Evolutionary conservation across 92 coral and sea anemone genomes (phyloP), one percentile per base, ranked within the genome.

Genomic region (Heteractis magnifica): DNA sequence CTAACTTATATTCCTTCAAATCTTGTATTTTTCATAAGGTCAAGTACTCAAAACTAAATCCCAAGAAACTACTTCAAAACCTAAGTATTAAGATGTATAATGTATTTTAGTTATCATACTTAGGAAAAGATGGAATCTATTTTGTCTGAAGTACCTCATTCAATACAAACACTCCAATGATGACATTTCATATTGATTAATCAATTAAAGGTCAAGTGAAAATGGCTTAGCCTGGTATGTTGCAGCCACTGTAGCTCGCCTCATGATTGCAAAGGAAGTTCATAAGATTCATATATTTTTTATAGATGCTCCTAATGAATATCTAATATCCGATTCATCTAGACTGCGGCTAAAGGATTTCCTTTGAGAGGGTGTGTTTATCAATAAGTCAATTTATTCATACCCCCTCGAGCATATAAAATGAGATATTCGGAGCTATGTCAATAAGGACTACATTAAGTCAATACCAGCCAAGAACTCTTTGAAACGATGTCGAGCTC

Each of bases 191-290:
- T 20, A 20, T 68, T 68, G 73, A 68, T 68, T 21, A 68, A 23
- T 68, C 49, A 68, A 68, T 68, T 26, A 68, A 26, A 11, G 73
- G 73, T 68, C 73, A 68, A 68, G 73, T 20, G 49, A 15, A 48
- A 10, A 7, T 23, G 14, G 73, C 73, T 68, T 68, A 68, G 11
- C 73, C 73, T 4, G 8, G 71, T 18, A 19, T 64, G 26, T 16
- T n/a, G 50, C 26, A 68, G 49, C 20, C 21, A n/a, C 48, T 23
- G 21, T 13, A 68, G 10, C 41, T 68, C 49, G 19, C 73, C 49
- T 20, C 23, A 26, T 48, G 73, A 68, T 26, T 26, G 73, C 13
- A 68, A 68, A 68, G 73, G 73, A 68, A 68, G 73, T 68, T 68
- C 49, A 68, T n/a, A 8, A 53, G 13, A 53, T 12, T 12, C 56